These are phyloP conservation scores for Prunella himalayana DNA, from an alignment of 2,113 vertebrate genomes.

Conservation along the genomic window DNA sequence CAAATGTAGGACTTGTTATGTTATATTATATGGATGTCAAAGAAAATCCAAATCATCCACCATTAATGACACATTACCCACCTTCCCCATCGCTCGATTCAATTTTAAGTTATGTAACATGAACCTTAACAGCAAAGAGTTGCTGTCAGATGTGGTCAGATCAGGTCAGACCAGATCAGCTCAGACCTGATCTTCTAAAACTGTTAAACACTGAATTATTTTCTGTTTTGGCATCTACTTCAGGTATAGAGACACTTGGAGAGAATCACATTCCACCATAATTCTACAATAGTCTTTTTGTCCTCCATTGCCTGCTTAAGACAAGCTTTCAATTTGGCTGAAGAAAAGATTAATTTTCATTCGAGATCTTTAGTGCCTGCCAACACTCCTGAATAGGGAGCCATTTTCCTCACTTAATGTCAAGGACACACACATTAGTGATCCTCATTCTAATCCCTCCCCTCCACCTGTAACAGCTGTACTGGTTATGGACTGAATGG, in stretches of 20 bases:
- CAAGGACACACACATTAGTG: background rate
- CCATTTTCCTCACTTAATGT: background rate
- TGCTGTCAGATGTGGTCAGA: background rate
- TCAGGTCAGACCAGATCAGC: background rate
- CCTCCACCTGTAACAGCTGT: background rate
- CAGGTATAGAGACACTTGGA: background rate
- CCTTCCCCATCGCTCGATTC: rapidly evolving
- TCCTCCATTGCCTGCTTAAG: background rate
- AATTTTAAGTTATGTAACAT: background rate
- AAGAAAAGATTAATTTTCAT: background rate
- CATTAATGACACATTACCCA: background rate
- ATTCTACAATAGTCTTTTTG: background rate
- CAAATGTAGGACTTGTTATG: background rate
- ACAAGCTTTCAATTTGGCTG: background rate
- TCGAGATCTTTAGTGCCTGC: background rate
- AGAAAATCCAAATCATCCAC: background rate
- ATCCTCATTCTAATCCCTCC: background rate
- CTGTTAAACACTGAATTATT: background rate
- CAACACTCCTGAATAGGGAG: background rate
- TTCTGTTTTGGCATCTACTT: background rate
- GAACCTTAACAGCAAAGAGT: background rate
- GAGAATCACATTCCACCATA: background rate
- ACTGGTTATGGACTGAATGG: background rate
- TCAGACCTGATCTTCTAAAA: background rate
- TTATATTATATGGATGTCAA: background rate